Base-by-base conservation (phyloP, 2,888 invertebrate genomes). In the Drosophila testacea region DNA sequence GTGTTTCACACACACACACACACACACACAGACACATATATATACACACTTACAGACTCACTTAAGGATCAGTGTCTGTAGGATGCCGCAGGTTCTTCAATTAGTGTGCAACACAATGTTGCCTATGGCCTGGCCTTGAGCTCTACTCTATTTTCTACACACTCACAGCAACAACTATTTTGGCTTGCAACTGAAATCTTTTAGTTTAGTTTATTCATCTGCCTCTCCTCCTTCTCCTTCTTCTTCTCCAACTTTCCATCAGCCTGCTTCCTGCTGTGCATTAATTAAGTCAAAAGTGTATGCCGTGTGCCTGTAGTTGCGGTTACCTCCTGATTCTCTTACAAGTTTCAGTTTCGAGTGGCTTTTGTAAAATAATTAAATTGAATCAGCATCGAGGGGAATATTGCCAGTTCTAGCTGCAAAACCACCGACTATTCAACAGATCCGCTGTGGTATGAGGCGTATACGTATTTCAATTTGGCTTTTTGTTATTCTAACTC, bases 61-160 rank as follows among this genome's bases (percentile, higher is more conserved):
- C 34, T 51, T 41, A 42, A 34, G 44, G 47, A 55, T 44, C 44
- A 52, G 59, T 28, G 32, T 27, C 13, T 16, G 59, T 38, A 30
- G 10, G 62, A 42, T 47, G 69, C 47, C 51, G 57, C 73, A 69
- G 71, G 62, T 84, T 63, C 82, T 76, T 82, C 85, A 87, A 81
- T 82, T 87, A 87, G 84, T 81, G 66, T 63, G 59, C 56, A 52
- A 77, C 67, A 87, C 88, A 83, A 88, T 82, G 85, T 85, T 88
- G 85, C 66, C 69, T 50, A 52, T 65, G 75, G 39, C 52, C 55
- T 34, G 59, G 75, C 70, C 79, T 74, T 69, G 54, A 39, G 48
- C 7, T 32, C 32, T 32, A 32, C 32, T 59, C 27, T 55, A 11
- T 13, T 62, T 36, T 47, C 47, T 55, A 56, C 46, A 46, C 41